Evolutionary conservation across 2,113 vertebrate genomes (phyloP).

Genomic region (Xenopus laevis): DNA sequence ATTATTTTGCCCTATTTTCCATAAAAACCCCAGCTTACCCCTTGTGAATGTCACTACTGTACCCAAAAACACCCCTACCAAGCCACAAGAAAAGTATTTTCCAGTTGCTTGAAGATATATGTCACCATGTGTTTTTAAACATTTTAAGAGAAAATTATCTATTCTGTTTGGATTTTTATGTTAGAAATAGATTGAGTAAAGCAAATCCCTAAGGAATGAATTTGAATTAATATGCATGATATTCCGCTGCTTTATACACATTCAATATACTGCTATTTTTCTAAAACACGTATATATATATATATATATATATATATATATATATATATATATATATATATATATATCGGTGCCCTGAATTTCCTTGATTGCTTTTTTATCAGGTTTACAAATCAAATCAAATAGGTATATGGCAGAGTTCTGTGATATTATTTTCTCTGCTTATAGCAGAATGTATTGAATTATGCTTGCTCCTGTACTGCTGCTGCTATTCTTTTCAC

Average conservation of each 20-base stretch:
- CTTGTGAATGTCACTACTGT: too few relatives aligned
- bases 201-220: conserved; percentile 21
- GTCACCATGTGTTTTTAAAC: too few relatives aligned
- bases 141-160: conserved; percentile 7
- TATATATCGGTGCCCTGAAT: conserved; percentile 61
- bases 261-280: conserved; percentile 61
- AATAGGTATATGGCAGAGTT: conserved; percentile 76
- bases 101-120: too few relatives aligned
- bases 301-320: too few relatives aligned
- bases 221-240: conserved; percentile 60
- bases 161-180: neutral
- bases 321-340: neutral
- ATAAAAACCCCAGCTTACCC: too few relatives aligned
- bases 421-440: conserved; percentile 70
- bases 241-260: conserved; percentile 57
- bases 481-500: conserved; percentile 60
- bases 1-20: too few relatives aligned
- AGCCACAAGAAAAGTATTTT: too few relatives aligned
- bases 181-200: conserved; percentile 54
- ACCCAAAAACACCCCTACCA: too few relatives aligned
- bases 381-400: conserved; percentile 82
- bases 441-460: conserved; percentile 73
- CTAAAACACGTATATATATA: neutral
- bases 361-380: conserved; percentile 77
- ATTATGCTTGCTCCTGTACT: conserved; percentile 64